These are phyloP conservation scores for Rhabdomys dilectus DNA, from an alignment of 2,113 vertebrate species.

Conservation along the genomic window DNA sequence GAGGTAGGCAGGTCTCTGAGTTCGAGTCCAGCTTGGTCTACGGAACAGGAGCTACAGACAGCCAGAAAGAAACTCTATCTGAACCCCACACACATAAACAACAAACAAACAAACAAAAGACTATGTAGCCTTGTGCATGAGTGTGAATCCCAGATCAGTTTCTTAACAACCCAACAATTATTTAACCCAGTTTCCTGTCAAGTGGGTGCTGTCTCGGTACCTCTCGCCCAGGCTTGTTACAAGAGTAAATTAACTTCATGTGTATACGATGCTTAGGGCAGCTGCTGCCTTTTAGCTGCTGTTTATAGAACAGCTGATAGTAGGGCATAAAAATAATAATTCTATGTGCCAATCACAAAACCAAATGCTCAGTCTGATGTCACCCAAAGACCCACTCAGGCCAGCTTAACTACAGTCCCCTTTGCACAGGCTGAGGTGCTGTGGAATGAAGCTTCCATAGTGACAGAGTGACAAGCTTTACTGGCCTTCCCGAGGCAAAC, in stretches of 20 bases:
- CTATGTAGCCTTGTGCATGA: neutral
- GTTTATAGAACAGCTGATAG: accelerated
- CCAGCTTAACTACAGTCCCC: neutral
- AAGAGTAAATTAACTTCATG: neutral
- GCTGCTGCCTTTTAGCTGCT: accelerated
- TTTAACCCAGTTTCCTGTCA: neutral
- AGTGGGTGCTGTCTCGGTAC: neutral
- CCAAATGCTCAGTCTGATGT: accelerated
- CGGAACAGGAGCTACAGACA: neutral
- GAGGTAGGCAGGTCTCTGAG: neutral
- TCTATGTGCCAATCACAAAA: neutral
- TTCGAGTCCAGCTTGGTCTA: neutral
- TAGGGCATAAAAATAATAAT: accelerated
- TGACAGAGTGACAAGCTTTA: neutral
- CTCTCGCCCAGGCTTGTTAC: accelerated
- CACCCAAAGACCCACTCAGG: neutral
- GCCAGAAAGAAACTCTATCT: neutral
- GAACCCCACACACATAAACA: neutral
- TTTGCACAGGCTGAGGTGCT: neutral
- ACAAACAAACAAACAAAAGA: neutral
- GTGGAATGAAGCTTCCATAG: accelerated
- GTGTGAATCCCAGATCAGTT: neutral
- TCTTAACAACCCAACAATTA: neutral
- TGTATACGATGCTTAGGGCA: accelerated
- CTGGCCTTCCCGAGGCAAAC: neutral